Percentiles rank a stretch among this genome's conserved stretches.
These are phyloP conservation scores for Mechanitis mazaeus DNA, from an alignment of 2,888 invertebrate genomes.

Conservation along the genomic window DNA sequence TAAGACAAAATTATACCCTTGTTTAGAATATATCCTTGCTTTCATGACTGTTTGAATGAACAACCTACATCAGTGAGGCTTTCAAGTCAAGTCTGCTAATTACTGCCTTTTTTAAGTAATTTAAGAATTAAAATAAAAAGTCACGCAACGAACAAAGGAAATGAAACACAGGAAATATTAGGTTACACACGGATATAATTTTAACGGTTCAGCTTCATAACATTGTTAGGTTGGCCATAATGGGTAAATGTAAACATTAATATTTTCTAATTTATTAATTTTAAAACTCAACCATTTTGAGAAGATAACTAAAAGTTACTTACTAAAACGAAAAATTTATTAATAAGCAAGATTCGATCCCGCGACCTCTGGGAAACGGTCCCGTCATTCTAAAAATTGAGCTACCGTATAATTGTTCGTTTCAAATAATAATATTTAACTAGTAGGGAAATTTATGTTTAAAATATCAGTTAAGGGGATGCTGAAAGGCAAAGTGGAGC, in stretches of 20 bases:
- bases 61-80: not conserved
- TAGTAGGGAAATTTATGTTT: too few species aligned
- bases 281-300: too few species aligned
- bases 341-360: too few species aligned
- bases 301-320: too few species aligned
- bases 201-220: conserved; percentile 12
- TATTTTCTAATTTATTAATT: too few species aligned
- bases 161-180: conserved; percentile 24
- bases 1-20: too few species aligned
- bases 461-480: too few species aligned
- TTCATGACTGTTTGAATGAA: not conserved
- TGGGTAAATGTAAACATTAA: not conserved
- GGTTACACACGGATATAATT: conserved; percentile 16
- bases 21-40: not conserved
- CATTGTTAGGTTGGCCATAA: conserved; percentile 7
- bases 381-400: too few species aligned
- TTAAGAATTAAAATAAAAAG: conserved; percentile 24
- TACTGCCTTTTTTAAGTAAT: conserved; percentile 3
- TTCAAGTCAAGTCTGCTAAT: conserved; percentile 4
- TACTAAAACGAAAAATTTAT: too few species aligned
- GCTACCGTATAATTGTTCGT: too few species aligned
- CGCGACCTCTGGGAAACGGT: too few species aligned
- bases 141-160: conserved; percentile 20
- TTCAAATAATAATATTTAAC: too few species aligned
- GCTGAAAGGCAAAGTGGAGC: conserved; percentile 18